Evolutionary conservation across 2,888 invertebrate genomes (phyloP), one percentile per base, ranked within the genome.

Genomic region (Uloborus plumipes): DNA sequence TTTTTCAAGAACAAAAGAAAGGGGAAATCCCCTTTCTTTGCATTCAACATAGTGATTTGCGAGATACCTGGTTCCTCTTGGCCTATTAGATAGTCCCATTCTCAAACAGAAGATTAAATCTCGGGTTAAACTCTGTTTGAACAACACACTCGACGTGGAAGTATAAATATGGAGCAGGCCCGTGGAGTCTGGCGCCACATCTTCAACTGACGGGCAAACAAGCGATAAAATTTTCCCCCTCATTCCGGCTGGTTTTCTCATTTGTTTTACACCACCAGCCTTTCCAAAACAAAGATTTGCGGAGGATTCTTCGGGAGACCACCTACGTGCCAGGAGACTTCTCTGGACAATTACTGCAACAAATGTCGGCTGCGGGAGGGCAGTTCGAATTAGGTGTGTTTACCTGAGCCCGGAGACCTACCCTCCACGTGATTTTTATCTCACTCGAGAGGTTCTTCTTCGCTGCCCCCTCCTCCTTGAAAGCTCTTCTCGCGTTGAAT

Each of bases 321-420:
- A 81, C 80, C 80, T 74, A 81, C 73, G 74, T 49, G 69, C n/a
- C 65, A 39, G 39, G 49, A 64, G 61, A 31, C 49, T 74, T 55
- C n/a, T 62, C 66, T 64, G 70, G 69, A 81, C 80, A 81, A 81
- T 81, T 81, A 74, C 80, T 81, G 74, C 73, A 81, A 81, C 80
- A 81, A 81, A 74, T 81, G 80, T 74, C 80, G 80, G 65, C 80
- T 16, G 74, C 67, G 64, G 80, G 80, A 64, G 79, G 79, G 62
- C 73, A 67, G 58, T 74, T 50, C 22, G 80, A 81, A 81, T 81
- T 74, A 74, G 80, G 74, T 59, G 64, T 81, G 80, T 81, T 81
- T 81, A 74, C 80, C 80, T 80, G 79, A 69, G 39, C 39, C 9
- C 67, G 69, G 69, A 49, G 31, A 53, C 50, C 55, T 62, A 61